Conservation (phyloP, 2,888 invertebrate species). For the Heliconius ismenius region DNA sequence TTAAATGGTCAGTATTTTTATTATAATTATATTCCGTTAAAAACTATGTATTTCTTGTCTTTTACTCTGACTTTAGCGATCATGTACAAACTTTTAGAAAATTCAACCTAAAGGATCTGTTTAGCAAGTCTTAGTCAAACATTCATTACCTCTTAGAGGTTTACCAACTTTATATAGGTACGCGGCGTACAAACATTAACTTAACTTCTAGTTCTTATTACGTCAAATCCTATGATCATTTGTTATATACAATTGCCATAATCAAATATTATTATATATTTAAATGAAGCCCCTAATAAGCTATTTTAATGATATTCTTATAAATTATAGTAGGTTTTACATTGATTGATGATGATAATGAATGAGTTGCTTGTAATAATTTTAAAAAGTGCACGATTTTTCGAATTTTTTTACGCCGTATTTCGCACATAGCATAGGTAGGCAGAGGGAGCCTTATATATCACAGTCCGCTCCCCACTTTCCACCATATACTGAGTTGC, state of each 20-base stretch:
- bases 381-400: neutral
- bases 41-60: neutral
- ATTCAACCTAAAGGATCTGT: neutral
- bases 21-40: neutral
- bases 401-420: no score
- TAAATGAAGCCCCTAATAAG: neutral
- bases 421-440: no score
- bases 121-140: conserved; percentile 4
- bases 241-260: conserved; percentile 8
- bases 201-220: neutral
- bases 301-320: neutral
- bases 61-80: neutral
- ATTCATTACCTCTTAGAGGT: conserved; percentile 2
- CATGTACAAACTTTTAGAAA: neutral
- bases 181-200: neutral
- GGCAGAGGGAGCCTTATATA: no score
- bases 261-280: neutral
- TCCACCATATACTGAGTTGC: no score
- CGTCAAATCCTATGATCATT: neutral
- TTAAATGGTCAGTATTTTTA: neutral
- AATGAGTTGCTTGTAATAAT: neutral
- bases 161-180: neutral
- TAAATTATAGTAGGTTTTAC: neutral
- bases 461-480: no score
- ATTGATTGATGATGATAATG: neutral